Conservation (phyloP, 2,113 vertebrate species). For the Seriola dumerili region DNA sequence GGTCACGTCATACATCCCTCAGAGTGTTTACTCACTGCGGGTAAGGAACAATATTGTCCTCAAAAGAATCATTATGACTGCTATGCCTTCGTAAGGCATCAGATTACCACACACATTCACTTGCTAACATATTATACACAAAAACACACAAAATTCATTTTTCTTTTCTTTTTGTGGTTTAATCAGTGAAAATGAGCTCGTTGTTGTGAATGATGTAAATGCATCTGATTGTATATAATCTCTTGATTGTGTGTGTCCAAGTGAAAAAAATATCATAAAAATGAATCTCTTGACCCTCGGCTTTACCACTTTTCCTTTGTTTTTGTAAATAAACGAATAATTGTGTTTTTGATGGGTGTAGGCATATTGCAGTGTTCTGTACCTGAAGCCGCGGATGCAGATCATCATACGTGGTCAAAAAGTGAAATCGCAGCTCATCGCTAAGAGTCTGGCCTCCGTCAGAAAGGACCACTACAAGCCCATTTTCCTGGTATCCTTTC, state of each 20-base stretch:
- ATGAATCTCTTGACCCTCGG: background rate
- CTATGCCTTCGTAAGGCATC: background rate
- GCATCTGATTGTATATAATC: no score
- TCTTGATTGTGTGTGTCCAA: no score
- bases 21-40: slow-evolving; percentile 88
- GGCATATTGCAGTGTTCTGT: slow-evolving; percentile 98
- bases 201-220: no score
- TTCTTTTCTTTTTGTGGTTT: no score
- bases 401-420: slow-evolving; percentile 92
- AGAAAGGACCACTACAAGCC: slow-evolving; percentile 91
- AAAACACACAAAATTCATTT: no score
- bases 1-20: slow-evolving; percentile 85
- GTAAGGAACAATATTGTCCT: slow-evolving; percentile 60
- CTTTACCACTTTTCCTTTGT: background rate
- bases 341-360: slow-evolving; percentile 59
- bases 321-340: background rate
- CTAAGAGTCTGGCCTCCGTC: slow-evolving; percentile 92
- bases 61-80: background rate
- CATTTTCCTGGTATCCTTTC: slow-evolving; percentile 91
- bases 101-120: background rate
- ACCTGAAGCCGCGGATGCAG: slow-evolving; percentile 96
- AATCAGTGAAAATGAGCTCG: no score
- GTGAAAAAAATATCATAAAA: background rate
- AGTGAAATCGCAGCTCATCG: slow-evolving; percentile 94
- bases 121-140: no score